Evolutionary conservation across 2,888 invertebrate species (phyloP).

Genomic region (Coenonympha arcania): DNA sequence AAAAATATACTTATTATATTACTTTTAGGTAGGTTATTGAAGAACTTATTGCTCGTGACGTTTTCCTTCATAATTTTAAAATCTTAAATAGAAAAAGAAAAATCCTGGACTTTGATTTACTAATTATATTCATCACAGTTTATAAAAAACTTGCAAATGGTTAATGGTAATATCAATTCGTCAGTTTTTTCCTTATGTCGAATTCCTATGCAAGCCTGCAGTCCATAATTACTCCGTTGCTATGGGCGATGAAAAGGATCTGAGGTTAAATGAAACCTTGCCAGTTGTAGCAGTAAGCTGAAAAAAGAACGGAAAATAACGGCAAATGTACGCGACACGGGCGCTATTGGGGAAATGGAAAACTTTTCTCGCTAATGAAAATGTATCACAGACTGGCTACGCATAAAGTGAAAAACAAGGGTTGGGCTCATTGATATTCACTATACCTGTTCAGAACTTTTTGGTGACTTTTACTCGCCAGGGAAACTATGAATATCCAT

Average conservation of each 20-base stretch:
- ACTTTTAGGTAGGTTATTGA: not conserved
- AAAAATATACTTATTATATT: not conserved
- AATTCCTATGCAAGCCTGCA: not conserved
- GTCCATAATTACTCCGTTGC: not conserved
- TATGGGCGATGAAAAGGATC: not conserved
- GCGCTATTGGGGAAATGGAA: not conserved
- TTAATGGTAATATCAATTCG: too few species aligned
- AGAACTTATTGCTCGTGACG: not conserved
- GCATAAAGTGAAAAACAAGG: not conserved
- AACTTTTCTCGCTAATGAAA: conserved; percentile 2
- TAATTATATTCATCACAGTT: too few species aligned
- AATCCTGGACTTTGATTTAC: too few species aligned
- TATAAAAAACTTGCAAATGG: not conserved
- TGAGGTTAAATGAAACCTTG: not conserved
- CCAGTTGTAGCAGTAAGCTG: not conserved
- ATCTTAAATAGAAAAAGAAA: too few species aligned
- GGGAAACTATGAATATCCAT: too few species aligned
- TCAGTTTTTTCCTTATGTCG: not conserved
- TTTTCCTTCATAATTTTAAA: too few species aligned
- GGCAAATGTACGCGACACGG: not conserved
- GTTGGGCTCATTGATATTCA: too few species aligned
- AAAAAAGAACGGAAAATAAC: not conserved
- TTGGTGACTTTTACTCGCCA: too few species aligned
- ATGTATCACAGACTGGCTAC: not conserved
- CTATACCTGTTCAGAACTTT: too few species aligned